Evolutionary conservation across 2,113 vertebrate species (phyloP), one percentile per base, ranked within the genome.

Genomic region (Panthera leo): DNA sequence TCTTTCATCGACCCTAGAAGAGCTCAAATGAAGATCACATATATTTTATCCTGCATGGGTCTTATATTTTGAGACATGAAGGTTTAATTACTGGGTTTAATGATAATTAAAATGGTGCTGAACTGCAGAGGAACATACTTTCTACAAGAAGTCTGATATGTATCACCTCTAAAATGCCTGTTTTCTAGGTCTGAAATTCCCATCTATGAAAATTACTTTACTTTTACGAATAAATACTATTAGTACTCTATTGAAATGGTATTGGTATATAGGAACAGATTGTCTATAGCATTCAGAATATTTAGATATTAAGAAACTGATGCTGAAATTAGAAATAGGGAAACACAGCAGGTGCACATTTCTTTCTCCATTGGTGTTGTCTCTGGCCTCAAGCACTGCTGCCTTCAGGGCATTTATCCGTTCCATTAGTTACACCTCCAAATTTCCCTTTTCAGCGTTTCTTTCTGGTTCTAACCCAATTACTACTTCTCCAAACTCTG

Each of bases 391-490:
- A 5, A 65, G 36, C 5, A 9, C 45, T 21, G 1, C 2, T 23
- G 21, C 23, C 39, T 61, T 39, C 2, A 36, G 5, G 5, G 27
- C 7, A 25, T 51, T 70, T 7, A 19, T 27, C 65, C 27, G 0
- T 71, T 68, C 31, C 11, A 9, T 53, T 75, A n/a, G 3, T 34
- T 29, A 82, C 5, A 23, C 19, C 13, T 92, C 13, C 19, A 63
- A 5, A 39, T 84, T 73, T 68, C 36, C 15, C 9, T 92, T 36
- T 39, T 19, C 10, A 83, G 70, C 21, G 29, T 58, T 63, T 76
- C 29, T 58, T 92, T 86, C 29, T 48, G 14, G 63, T 94, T 89
- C 80, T 73, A 68, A 89, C 45, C 61, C 53, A 83, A 79, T 63
- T 94, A 86, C 10, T 39, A 14, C 11, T 45, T 93, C 73, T 94